These are phyloP conservation scores for Rapana venosa DNA, from an alignment of 2,888 invertebrate genomes.

Conservation along the genomic window DNA sequence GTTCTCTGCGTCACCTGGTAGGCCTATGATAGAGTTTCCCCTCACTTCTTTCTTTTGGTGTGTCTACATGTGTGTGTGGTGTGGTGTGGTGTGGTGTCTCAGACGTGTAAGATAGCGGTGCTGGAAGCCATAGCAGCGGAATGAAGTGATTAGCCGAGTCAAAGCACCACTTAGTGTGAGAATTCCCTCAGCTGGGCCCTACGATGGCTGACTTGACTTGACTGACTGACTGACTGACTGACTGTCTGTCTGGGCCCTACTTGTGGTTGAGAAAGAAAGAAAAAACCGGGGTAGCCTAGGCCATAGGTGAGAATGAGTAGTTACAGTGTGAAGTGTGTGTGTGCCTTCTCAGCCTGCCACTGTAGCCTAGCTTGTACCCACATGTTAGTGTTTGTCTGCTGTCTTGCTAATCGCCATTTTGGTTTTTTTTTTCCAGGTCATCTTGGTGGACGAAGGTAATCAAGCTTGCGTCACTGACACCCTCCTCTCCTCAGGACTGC, in stretches of 20 bases:
- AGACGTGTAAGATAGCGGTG: background rate
- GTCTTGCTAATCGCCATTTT: constrained; percentile 45
- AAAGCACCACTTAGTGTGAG: background rate
- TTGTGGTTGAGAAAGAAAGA: background rate
- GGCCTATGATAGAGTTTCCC: too few species aligned
- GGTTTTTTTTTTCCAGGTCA: constrained; percentile 45
- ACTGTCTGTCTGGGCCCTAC: background rate
- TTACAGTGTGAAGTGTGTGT: too few species aligned
- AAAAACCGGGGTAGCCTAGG: background rate
- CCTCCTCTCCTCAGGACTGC: background rate
- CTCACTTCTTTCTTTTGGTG: too few species aligned
- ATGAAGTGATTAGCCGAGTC: constrained; percentile 3
- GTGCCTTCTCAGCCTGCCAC: background rate
- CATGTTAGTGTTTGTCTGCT: constrained; percentile 25
- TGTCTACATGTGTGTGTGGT: too few species aligned
- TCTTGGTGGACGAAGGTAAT: background rate
- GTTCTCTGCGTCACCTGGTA: too few species aligned
- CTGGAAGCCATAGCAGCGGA: background rate
- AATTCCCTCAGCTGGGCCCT: background rate
- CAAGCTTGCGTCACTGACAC: constrained; percentile 11
- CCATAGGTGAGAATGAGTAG: too few species aligned
- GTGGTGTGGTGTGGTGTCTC: too few species aligned
- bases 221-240: too few species aligned
- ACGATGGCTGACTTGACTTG: too few species aligned
- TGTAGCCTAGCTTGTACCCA: background rate